Percentiles rank a stretch among this genome's conserved stretches.
These are phyloP conservation scores for Acromyrmex heyeri DNA, from an alignment of 1,140 invertebrate species.

Conservation along the genomic window DNA sequence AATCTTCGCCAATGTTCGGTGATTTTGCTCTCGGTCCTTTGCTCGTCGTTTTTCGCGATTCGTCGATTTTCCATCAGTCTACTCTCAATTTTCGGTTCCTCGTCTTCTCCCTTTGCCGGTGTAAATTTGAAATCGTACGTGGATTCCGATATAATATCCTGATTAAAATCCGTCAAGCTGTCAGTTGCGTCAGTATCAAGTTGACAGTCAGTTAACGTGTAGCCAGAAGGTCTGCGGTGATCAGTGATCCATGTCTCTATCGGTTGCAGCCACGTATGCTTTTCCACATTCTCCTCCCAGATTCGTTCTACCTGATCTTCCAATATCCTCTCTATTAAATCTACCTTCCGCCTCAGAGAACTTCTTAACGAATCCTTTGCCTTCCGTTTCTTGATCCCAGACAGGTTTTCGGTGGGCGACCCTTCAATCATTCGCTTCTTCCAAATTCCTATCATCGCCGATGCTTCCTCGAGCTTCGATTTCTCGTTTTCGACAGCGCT, in stretches of 20 bases:
- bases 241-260: slow-evolving; percentile 79
- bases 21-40: slow-evolving; percentile 26
- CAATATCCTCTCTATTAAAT: slow-evolving; percentile 75
- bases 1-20: slow-evolving; percentile 26
- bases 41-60: slow-evolving; percentile 28
- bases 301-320: slow-evolving; percentile 76
- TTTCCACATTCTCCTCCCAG: slow-evolving; percentile 75
- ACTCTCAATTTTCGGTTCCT: slow-evolving; percentile 46
- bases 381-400: slow-evolving; percentile 56
- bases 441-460: neutral
- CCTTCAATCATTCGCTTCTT: neutral
- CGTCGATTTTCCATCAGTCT: neutral
- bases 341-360: slow-evolving; percentile 76
- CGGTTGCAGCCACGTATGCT: slow-evolving; percentile 77
- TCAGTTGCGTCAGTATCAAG: neutral
- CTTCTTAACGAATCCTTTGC: slow-evolving; percentile 61
- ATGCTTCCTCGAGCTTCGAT: neutral
- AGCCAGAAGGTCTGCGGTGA: slow-evolving; percentile 47
- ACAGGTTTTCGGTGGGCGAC: slow-evolving; percentile 15
- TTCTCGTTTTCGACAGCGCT: slow-evolving; percentile 27
- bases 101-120: neutral
- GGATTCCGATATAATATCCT: neutral
- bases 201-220: neutral
- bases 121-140: slow-evolving; percentile 61
- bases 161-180: neutral